Base-by-base conservation (phyloP, 2,888 invertebrate genomes). In the Bedellia somnulentella region DNA sequence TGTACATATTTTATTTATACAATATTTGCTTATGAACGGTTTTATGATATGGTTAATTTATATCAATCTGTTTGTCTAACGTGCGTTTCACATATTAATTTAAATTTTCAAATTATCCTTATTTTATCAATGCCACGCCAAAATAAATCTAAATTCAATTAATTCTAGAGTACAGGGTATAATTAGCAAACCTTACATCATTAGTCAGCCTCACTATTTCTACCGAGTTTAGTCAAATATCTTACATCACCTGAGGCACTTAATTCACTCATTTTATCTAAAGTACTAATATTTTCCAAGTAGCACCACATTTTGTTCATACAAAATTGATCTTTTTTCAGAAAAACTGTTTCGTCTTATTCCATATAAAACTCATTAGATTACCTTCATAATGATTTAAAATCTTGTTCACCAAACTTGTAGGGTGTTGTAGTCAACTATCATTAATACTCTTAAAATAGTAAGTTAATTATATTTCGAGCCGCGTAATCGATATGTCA, bases 401-500 rank as follows among this genome's bases (percentile, higher is more conserved):
- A 18, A 9, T 18, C 18, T 9, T 18, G 18, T 18, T 18, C 9
- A 6, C 5, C 18, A 18, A 6, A 18, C 9, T 6, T 18, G 18
- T 18, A 18, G 18, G 5, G 9, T 5, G 18, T 18, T 18, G 5
- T 6, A 5, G 5, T 18, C 5, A 6, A 18, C 5, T 18, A 9
- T 18, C 9, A 6, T 18, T 9, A 9, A 6, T 18, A 9, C 9
- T 18, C 5, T 18, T 18, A 6, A 6, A n/a, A 18, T 18, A 9
- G 9, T 18, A 18, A 6, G 9, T 18, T 48, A 60, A 62, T 59
- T 59, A 68, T 52, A 70, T 67, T 71, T 73, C 71, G 75, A 75
- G 75, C 75, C 75, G 75, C 75, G 75, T 75, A 63, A 61, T 68
- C 63, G 57, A 75, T 75, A 75, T 75, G 75, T 75, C 71, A 75